Evolutionary conservation across 2,797 vertebrate species (phyloP), one percentile per base, ranked within the genome.

Genomic region (Darevskia mixta): DNA sequence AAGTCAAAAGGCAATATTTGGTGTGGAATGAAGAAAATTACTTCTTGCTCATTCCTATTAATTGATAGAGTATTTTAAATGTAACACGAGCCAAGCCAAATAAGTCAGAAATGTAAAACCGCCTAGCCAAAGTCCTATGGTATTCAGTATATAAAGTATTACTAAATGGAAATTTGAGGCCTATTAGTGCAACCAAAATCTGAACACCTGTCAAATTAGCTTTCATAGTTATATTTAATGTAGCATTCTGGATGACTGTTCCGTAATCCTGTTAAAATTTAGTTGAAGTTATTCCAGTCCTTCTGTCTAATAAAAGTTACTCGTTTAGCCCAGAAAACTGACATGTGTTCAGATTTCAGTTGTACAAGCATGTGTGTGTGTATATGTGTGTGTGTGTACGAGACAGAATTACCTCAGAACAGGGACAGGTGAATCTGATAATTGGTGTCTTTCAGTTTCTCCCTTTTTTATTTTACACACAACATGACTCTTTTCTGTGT

Each of bases 11-110:
- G 71, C 32, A 77, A 29, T 10, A 45, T 38, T 41, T 58, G 27
- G 8, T 18, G 38, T 82, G 8, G 20, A 86, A 29, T 79, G 9
- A 79, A 71, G 3, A 6, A 85, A 3, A 1, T 32, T 25, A 82
- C 79, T 84, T 79, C 7, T 90, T 82, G n/a, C 88, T 29, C 8
- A 38, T 3, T 45, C 75, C 61, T 0, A 43, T 6, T 79, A 79
- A 8, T 3, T 71, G 17, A 18, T 86, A 80, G 29, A 45, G 13
- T 45, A 76, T 86, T 76, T 86, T 8, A 90, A 90, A 90, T 64
- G 1, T 35, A 83, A 85, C 20, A 23, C 61, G 7, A 18, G 2
- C 38, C 78, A 25, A 86, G 84, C 64, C 29, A 71, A 80, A 79
- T 0, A 66, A 2, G 0, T 1, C 25, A 75, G 67, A 82, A 86